Conservation (phyloP, 2,888 invertebrate genomes). For the Spialia ferax region DNA sequence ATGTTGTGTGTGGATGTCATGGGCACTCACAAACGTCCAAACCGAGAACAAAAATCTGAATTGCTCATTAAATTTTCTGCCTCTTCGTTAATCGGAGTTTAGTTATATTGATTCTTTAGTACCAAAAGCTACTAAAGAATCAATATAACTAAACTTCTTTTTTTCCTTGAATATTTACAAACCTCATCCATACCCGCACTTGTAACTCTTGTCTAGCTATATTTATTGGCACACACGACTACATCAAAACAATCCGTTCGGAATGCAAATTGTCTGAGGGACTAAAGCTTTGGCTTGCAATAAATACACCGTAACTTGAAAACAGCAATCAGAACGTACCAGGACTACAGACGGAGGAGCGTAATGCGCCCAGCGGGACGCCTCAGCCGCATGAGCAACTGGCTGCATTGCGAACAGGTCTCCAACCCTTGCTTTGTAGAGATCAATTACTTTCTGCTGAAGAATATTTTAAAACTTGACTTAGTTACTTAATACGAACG, state of each 20-base stretch:
- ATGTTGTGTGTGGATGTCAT: no score
- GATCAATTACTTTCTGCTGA: slow-evolving; percentile 33
- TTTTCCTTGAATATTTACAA: neutral
- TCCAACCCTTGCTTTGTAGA: slow-evolving; percentile 23
- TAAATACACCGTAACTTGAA: slow-evolving; percentile 25
- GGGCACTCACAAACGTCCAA: no score
- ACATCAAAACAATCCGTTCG: slow-evolving; percentile 24
- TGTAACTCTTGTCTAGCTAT: neutral
- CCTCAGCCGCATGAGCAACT: slow-evolving; percentile 30
- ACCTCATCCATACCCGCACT: neutral
- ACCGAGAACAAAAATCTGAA: no score
- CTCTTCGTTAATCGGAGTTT: no score
- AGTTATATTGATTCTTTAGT: no score
- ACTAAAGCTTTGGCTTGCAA: slow-evolving; percentile 6
- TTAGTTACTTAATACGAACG: no score
- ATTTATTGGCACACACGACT: slow-evolving; percentile 27
- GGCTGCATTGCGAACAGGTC: slow-evolving; percentile 10
- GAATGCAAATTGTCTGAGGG: slow-evolving; percentile 21
- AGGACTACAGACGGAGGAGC: slow-evolving; percentile 14
- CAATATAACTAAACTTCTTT: no score
- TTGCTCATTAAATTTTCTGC: no score
- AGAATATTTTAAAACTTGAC: slow-evolving; percentile 5
- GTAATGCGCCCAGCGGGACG: slow-evolving; percentile 34
- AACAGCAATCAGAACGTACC: slow-evolving; percentile 34
- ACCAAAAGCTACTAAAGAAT: no score